Evolutionary conservation across 2,888 invertebrate genomes (phyloP), one percentile per base, ranked within the genome.

Genomic region (Podabrus alpinus): DNA sequence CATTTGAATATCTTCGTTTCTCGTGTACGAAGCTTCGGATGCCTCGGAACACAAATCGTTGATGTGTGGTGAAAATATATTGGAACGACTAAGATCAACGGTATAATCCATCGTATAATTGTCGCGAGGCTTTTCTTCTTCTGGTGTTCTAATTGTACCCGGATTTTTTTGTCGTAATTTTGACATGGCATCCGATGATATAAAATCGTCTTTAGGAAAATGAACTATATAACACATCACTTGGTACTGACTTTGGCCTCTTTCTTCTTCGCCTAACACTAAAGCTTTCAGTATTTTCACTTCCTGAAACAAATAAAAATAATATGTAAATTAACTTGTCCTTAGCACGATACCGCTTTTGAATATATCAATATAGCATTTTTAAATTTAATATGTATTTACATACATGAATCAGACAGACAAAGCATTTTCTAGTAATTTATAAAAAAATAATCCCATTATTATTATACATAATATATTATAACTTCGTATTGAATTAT

Each of bases 121-220:
- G 68, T 94, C 93, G 85, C 94, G 92, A 3, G 96, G 96, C 79
- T 93, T 92, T 84, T 97, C 96, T 83, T 97, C 97, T 85, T 98
- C 98, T 0, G 97, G 96, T 0, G 93, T 92, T 29, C 98, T 90
- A 60, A 97, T 93, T 2, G 86, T 86, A 71, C 87, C 86, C 13
- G 87, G 87, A 81, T 88, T 88, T 75, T 87, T 95, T 90, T 98
- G 98, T 86, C 97, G 90, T 69, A 98, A 88, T 87, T 98, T 98
- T 45, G 97, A 95, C 96, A 98, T 97, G 16, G 97, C 97, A 88
- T 98, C 98, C 4, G 97, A 95, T 4, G 97, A 96, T 84, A 98
- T 97, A 86, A 97, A 98, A 84, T 97, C 97, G 80, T 95, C 95
- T 88, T 96, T 96, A 71, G 94, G 93, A 82, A 96, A 95, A 85